phyloP scores from a whole-genome alignment of 64 coral and sea anemone species.

The Stichodactyla mertensii region DNA sequence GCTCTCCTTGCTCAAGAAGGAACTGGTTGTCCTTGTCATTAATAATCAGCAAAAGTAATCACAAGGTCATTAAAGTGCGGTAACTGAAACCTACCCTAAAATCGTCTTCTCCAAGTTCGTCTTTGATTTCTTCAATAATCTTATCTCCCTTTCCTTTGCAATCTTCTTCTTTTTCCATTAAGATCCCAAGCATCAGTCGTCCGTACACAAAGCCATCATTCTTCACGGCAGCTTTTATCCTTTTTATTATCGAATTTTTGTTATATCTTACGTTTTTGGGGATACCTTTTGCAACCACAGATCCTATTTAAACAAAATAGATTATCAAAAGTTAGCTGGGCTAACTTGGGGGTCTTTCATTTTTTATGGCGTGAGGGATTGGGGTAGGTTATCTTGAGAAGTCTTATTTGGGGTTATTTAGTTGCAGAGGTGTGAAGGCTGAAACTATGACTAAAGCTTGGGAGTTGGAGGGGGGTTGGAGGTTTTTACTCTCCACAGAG shows the following conservation, averaged over 20 bases:
- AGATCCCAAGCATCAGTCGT: conserved; percentile 10
- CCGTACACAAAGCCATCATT: background rate
- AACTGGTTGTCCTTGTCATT: background rate
- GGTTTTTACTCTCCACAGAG: too few relatives aligned
- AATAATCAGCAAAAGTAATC: background rate
- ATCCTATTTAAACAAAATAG: background rate
- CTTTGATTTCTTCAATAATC: conserved; percentile 19
- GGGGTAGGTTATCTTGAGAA: background rate
- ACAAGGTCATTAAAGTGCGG: background rate
- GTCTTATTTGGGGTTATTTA: too few relatives aligned
- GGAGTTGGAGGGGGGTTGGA: too few relatives aligned
- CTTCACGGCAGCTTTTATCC: conserved; percentile 1
- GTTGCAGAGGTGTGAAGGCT: too few relatives aligned
- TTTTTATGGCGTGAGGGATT: background rate
- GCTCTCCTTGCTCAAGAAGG: too few relatives aligned
- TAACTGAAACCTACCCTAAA: background rate
- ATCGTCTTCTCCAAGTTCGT: conserved; percentile 20
- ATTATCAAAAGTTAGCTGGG: background rate
- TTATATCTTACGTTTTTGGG: background rate
- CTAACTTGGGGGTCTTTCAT: background rate
- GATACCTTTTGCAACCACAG: background rate
- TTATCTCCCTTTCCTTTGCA: conserved; percentile 21
- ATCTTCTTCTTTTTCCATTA: conserved; percentile 24
- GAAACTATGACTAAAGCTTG: too few relatives aligned
- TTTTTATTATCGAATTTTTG: background rate